Percentiles rank a stretch among this genome's conserved stretches.
These are phyloP conservation scores for Arion vulgaris DNA, from an alignment of 1,140 invertebrate species.

Conservation along the genomic window DNA sequence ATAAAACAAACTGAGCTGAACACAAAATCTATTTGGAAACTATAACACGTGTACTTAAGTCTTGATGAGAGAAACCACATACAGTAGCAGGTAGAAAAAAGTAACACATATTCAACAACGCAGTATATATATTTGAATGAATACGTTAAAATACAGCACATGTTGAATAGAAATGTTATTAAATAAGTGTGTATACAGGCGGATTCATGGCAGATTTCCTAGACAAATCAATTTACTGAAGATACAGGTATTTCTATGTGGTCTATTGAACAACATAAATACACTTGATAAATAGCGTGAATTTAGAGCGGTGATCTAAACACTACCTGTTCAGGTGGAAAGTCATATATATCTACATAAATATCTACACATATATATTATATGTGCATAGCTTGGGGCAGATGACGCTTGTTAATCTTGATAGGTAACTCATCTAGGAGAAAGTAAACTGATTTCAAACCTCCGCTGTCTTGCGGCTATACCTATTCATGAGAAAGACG, in stretches of 20 bases:
- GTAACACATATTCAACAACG: background rate
- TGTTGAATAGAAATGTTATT: background rate
- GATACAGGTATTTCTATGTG: background rate
- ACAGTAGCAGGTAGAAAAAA: background rate
- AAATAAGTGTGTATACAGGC: conserved; percentile 1
- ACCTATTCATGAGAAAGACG: no score
- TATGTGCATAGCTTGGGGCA: no score
- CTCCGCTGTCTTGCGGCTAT: no score
- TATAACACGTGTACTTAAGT: background rate
- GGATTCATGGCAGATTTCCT: background rate
- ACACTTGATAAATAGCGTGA: background rate
- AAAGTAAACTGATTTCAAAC: no score
- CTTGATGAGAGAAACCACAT: background rate
- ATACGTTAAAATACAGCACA: background rate
- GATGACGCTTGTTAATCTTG: no score
- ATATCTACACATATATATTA: no score
- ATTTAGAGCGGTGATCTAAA: no score
- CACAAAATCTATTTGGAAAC: background rate
- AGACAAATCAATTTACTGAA: background rate
- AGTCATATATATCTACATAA: no score
- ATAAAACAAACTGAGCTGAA: background rate
- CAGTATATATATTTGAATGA: background rate
- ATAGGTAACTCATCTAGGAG: no score
- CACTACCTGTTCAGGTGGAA: no score
- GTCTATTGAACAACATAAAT: background rate